These are phyloP conservation scores for Epistrophella euchroma DNA, from an alignment of 2,888 invertebrate species.

Conservation along the genomic window DNA sequence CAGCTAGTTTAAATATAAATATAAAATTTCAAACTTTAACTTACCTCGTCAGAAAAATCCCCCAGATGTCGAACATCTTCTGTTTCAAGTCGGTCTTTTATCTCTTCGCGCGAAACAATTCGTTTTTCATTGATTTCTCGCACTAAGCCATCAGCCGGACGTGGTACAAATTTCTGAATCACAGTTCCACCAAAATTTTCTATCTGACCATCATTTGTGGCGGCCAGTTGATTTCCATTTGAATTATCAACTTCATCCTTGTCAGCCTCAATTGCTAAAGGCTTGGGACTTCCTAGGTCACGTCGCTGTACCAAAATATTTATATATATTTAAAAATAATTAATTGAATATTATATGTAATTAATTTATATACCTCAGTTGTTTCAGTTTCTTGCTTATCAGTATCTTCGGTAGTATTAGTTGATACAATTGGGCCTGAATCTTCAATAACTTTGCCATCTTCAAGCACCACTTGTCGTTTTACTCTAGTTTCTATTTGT, in stretches of 20 bases:
- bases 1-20: no score
- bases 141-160: constrained; percentile 90
- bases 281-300: constrained; percentile 81
- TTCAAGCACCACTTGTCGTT: constrained; percentile 94
- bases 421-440: constrained; percentile 95
- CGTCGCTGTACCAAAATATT: constrained; percentile 78
- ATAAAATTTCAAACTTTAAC: no score
- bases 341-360: no score
- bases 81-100: constrained; percentile 91
- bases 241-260: constrained; percentile 66
- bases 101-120: constrained; percentile 92
- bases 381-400: constrained; percentile 95
- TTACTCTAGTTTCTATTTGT: constrained; percentile 95
- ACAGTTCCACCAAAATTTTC: constrained; percentile 78
- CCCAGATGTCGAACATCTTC: constrained; percentile 93
- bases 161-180: constrained; percentile 85
- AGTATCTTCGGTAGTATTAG: constrained; percentile 95
- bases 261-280: constrained; percentile 77
- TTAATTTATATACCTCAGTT: constrained; percentile 87
- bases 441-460: constrained; percentile 96
- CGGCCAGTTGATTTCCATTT: constrained; percentile 52
- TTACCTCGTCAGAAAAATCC: constrained; percentile 94
- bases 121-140: constrained; percentile 92
- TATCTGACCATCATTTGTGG: constrained; percentile 47
- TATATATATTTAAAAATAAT: not conserved